Evolutionary conservation across 2,888 invertebrate species (phyloP).

Genomic region (Tetragnatha montana): DNA sequence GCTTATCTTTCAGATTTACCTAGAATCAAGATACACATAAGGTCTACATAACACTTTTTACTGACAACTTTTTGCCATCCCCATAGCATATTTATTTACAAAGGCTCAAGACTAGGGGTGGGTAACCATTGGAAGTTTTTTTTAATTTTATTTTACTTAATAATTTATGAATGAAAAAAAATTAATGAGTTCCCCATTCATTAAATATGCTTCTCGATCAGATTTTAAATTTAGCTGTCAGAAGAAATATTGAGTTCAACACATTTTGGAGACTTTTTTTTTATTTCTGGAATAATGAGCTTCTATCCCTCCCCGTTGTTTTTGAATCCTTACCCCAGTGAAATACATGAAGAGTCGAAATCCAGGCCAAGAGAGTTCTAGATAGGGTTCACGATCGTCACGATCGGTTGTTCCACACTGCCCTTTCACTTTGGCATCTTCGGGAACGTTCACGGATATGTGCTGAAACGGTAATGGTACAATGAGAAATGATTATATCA

Average conservation of each 20-base stretch:
- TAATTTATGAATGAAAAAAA: too few species aligned
- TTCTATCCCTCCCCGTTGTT: not conserved
- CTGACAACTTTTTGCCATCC: not conserved
- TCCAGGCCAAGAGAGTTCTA: slow-evolving; percentile 73
- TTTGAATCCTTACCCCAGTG: slow-evolving; percentile 81
- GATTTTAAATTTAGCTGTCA: not conserved
- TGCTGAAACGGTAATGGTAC: slow-evolving; percentile 23
- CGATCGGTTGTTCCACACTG: slow-evolving; percentile 70
- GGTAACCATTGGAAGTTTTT: too few species aligned
- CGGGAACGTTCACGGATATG: slow-evolving; percentile 68
- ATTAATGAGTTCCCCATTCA: too few species aligned
- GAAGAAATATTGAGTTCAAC: not conserved
- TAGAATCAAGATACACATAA: slow-evolving; percentile 2
- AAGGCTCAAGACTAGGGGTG: too few species aligned
- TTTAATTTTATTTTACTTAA: too few species aligned
- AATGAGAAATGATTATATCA: not conserved
- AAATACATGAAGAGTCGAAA: slow-evolving; percentile 86
- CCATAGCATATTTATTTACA: too few species aligned
- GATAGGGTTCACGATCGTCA: slow-evolving; percentile 68
- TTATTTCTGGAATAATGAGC: not conserved
- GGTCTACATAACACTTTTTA: not conserved
- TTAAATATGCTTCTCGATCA: too few species aligned
- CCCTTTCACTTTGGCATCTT: slow-evolving; percentile 70
- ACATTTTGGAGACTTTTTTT: not conserved
- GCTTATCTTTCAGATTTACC: slow-evolving; percentile 63